phyloP scores from a whole-genome alignment of 1,140 invertebrate genomes.

The Nomia melanderi region DNA sequence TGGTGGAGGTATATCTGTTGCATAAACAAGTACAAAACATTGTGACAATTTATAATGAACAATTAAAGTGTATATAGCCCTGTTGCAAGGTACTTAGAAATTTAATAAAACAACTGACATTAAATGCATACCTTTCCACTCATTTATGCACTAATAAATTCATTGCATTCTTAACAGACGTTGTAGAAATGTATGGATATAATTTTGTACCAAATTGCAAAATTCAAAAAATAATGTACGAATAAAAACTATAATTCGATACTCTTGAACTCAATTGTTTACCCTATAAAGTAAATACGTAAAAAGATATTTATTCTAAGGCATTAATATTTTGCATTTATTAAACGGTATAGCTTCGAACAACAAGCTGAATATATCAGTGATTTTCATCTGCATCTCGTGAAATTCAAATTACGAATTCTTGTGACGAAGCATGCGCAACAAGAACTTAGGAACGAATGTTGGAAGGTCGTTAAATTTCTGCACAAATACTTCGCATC shows the following conservation, averaged over 20 bases:
- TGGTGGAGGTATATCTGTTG: slow-evolving; percentile 64
- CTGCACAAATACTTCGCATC: neutral
- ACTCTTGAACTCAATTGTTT: too few relatives aligned
- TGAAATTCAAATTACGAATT: neutral
- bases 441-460: neutral
- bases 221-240: too few relatives aligned
- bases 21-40: slow-evolving; percentile 39
- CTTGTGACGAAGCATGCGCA: slow-evolving; percentile 5
- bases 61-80: slow-evolving; percentile 35
- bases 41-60: neutral
- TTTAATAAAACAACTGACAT: slow-evolving; percentile 1
- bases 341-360: too few relatives aligned
- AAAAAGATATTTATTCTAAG: too few relatives aligned
- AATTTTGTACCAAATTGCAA: neutral
- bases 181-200: neutral
- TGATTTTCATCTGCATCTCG: too few relatives aligned
- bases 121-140: neutral
- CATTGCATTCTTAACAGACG: neutral
- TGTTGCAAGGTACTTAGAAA: neutral
- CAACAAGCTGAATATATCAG: too few relatives aligned
- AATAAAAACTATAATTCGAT: too few relatives aligned
- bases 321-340: too few relatives aligned
- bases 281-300: too few relatives aligned
- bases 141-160: neutral
- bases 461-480: neutral